Conservation (phyloP, 1,140 invertebrate species). For the Periplaneta americana region DNA sequence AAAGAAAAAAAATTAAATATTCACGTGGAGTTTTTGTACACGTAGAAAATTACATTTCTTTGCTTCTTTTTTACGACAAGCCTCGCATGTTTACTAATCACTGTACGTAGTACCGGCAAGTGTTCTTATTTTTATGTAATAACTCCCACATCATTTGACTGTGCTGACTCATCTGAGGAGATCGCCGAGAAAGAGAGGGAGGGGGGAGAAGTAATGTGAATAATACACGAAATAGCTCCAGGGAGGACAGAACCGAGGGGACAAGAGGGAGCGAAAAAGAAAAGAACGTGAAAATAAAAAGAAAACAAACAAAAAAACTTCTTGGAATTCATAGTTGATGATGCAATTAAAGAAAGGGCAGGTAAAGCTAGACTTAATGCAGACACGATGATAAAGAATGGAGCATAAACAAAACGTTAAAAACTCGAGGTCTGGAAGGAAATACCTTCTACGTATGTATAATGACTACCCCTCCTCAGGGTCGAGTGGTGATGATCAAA, state of each 20-base stretch:
- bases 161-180: not conserved
- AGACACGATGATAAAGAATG: not conserved
- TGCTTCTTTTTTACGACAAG: not conserved
- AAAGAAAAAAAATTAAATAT: not conserved
- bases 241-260: not conserved
- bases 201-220: not conserved
- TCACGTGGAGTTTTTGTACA: not conserved
- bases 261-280: not conserved
- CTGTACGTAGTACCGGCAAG: not conserved
- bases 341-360: conserved; percentile 9
- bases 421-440: not conserved
- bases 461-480: not conserved
- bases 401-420: not conserved
- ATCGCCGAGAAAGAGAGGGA: not conserved
- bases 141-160: not conserved
- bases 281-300: not conserved
- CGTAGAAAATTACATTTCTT: not conserved
- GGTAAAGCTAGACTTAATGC: conserved; percentile 4
- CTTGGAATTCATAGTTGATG: conserved; percentile 2
- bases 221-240: conserved; percentile 3
- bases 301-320: not conserved
- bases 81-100: not conserved
- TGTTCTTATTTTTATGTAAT: not conserved
- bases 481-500: not conserved
- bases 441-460: not conserved